Conservation (phyloP, 1,140 invertebrate genomes). For the Ips nitidus region DNA sequence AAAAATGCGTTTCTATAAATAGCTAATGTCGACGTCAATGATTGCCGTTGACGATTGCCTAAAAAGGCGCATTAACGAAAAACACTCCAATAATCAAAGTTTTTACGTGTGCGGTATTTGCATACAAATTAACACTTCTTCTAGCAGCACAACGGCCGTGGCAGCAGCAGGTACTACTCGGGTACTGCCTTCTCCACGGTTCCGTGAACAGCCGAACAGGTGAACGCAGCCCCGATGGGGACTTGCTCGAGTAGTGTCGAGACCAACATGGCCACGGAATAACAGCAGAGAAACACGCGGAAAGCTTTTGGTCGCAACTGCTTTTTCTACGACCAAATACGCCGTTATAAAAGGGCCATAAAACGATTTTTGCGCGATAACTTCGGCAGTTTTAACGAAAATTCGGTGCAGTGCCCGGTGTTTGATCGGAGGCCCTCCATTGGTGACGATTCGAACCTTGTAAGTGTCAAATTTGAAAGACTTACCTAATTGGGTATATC, state of each 20-base stretch:
- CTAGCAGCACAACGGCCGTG: neutral
- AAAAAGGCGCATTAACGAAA: too few species aligned
- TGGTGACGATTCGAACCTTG: constrained; percentile 8
- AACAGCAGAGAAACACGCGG: constrained; percentile 23
- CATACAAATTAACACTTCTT: constrained; percentile 10
- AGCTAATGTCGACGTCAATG: too few species aligned
- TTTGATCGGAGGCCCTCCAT: neutral
- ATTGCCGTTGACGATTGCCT: too few species aligned
- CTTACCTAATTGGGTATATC: too few species aligned
- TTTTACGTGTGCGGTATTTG: neutral
- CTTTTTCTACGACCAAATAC: constrained; percentile 17
- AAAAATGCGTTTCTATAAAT: too few species aligned
- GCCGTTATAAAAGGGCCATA: constrained; percentile 16
- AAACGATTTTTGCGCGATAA: constrained; percentile 8
- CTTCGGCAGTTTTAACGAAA: constrained; percentile 6
- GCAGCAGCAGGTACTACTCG: constrained; percentile 5
- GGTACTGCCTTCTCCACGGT: constrained; percentile 21
- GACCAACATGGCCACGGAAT: constrained; percentile 42
- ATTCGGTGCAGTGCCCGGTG: neutral
- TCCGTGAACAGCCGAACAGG: constrained; percentile 37
- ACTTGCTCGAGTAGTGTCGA: constrained; percentile 37
- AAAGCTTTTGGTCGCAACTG: constrained; percentile 32
- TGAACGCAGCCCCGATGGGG: constrained; percentile 39
- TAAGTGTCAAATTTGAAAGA: constrained; percentile 15
- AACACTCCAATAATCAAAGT: too few species aligned